A percentile compares a stretch with the other conserved stretches of the same genome.
Conservation (phyloP, 2,113 vertebrate species). For the Petromus typicus region DNA sequence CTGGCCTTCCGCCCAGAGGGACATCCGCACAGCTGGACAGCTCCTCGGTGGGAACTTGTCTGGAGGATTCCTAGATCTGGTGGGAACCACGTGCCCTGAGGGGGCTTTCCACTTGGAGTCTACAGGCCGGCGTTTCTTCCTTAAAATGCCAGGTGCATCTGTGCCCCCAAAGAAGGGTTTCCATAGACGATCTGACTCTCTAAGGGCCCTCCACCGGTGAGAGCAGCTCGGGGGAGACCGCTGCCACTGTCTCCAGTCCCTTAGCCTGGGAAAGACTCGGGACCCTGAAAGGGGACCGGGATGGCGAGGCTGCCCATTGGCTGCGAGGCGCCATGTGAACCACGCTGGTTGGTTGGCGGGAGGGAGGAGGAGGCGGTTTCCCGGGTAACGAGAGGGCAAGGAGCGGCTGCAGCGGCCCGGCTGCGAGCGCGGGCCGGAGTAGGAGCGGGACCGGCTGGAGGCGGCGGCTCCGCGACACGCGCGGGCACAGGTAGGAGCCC, state of each 20-base stretch:
- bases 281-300: slow-evolving; percentile 69
- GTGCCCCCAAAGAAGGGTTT: background rate
- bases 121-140: background rate
- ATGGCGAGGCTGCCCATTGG: slow-evolving; percentile 80
- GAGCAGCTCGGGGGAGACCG: background rate
- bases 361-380: slow-evolving; percentile 83
- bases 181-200: background rate
- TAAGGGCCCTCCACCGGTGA: background rate
- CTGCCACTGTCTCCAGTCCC: background rate
- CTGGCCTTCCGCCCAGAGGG: background rate
- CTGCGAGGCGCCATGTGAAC: slow-evolving; percentile 79
- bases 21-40: slow-evolving; percentile 41
- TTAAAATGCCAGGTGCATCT: background rate
- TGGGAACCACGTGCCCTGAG: background rate
- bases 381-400: slow-evolving; percentile 82
- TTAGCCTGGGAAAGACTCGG: slow-evolving; percentile 58
- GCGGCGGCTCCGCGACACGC: background rate
- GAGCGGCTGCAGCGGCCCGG: slow-evolving; percentile 64
- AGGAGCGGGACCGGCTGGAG: slow-evolving; percentile 35
- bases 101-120: background rate
- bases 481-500: slow-evolving; percentile 74
- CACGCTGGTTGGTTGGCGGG: slow-evolving; percentile 75
- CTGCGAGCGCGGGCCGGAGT: slow-evolving; percentile 65
- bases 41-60: background rate
- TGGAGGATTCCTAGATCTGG: background rate